Percentiles rank a stretch among this genome's conserved stretches.
These are phyloP conservation scores for Cladopsammia gracilis DNA, from an alignment of 64 coral and sea anemone genomes.

Conservation along the genomic window DNA sequence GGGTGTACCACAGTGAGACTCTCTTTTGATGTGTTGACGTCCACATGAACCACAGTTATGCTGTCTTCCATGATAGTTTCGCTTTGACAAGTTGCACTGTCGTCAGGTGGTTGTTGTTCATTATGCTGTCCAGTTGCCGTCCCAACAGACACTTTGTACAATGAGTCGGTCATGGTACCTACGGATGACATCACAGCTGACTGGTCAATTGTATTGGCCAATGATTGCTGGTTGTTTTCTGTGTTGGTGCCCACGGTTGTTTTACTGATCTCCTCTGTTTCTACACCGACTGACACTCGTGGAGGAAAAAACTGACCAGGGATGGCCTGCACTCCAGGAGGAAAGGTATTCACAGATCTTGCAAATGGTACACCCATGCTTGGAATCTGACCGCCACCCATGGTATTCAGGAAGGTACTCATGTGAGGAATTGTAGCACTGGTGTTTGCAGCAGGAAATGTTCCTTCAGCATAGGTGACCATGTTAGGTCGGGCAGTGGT, in stretches of 20 bases:
- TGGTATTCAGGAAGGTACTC: conserved; percentile 76
- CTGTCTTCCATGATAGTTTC: conserved; percentile 17
- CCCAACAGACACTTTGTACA: conserved; percentile 86
- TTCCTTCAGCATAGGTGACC: not conserved
- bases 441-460: conserved; percentile 6
- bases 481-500: not conserved
- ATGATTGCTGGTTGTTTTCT: conserved; percentile 52
- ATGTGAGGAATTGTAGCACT: conserved; percentile 72
- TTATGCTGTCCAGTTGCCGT: conserved; percentile 57
- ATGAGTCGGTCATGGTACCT: conserved; percentile 94
- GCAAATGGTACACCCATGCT: conserved; percentile 62
- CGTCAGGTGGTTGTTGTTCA: not conserved
- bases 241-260: conserved; percentile 84
- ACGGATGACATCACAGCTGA: conserved; percentile 62
- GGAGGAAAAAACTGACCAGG: conserved; percentile 48
- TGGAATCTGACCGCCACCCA: conserved; percentile 44
- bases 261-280: conserved; percentile 85
- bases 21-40: not conserved
- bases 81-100: not conserved
- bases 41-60: conserved; percentile 1
- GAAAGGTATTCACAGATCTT: conserved; percentile 67
- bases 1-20: not conserved
- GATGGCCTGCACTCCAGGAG: conserved; percentile 39
- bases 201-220: conserved; percentile 2
- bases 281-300: conserved; percentile 82